A percentile compares a stretch with the other conserved stretches of the same genome.
These are phyloP conservation scores for Manacus vitellinus DNA, from an alignment of 2,113 vertebrate genomes.

Conservation along the genomic window DNA sequence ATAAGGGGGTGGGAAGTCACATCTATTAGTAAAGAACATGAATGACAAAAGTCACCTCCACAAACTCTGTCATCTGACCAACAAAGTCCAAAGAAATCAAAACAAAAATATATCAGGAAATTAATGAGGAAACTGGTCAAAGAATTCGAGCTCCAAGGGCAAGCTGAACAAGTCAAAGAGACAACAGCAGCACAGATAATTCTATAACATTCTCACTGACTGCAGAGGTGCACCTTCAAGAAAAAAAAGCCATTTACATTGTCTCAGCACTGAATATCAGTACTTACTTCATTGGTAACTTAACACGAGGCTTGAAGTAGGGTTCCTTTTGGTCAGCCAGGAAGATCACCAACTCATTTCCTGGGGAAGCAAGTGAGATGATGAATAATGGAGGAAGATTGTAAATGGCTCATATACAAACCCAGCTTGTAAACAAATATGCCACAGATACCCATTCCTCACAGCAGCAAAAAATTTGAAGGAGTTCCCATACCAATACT, in stretches of 20 bases:
- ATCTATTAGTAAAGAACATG: background rate
- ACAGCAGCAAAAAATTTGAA: background rate
- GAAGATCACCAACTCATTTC: constrained; percentile 87
- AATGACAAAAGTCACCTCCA: background rate
- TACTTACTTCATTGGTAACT: constrained; percentile 80
- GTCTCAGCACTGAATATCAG: background rate
- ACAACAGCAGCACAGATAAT: background rate
- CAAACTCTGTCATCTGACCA: background rate
- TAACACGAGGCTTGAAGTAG: constrained; percentile 93
- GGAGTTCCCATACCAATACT: background rate
- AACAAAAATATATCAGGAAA: background rate
- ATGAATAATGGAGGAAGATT: background rate
- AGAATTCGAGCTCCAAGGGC: background rate
- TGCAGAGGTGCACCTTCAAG: background rate
- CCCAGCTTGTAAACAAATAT: background rate
- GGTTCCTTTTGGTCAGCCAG: constrained; percentile 90
- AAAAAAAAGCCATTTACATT: background rate
- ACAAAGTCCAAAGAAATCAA: background rate
- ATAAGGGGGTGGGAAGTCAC: background rate
- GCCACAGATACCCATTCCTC: background rate
- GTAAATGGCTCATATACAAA: background rate
- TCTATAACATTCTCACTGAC: background rate
- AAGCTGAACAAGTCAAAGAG: background rate
- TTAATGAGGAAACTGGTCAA: background rate
- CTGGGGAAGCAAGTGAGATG: constrained; percentile 75